These are phyloP conservation scores for Lithophane semibrunnea DNA, from an alignment of 2,888 invertebrate genomes.

Conservation along the genomic window DNA sequence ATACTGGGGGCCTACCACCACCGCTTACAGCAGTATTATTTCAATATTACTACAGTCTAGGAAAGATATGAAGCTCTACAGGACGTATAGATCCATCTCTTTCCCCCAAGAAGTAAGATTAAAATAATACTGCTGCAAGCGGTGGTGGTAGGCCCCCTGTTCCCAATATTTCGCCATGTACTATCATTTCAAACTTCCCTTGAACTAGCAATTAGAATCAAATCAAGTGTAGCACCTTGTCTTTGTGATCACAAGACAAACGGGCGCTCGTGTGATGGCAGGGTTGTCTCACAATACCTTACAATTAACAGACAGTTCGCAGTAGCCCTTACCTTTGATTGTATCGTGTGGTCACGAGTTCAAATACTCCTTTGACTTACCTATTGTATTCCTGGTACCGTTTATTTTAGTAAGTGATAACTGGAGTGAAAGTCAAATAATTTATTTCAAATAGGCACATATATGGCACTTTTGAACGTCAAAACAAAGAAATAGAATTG, in stretches of 20 bases:
- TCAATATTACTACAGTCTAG: no score
- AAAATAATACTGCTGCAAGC: no score
- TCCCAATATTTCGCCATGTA: background rate
- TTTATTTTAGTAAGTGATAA: background rate
- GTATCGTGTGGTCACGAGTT: conserved; percentile 1
- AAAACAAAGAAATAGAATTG: no score
- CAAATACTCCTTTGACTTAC: conserved; percentile 52
- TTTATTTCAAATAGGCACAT: no score
- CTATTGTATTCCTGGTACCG: conserved; percentile 62
- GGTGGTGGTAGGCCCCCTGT: no score
- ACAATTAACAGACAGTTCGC: conserved; percentile 21
- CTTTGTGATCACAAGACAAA: conserved; percentile 14
- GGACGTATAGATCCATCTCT: no score
- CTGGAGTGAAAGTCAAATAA: no score
- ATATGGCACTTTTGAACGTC: no score
- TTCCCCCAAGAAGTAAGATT: no score
- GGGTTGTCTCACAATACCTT: conserved; percentile 24
- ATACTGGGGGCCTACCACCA: no score
- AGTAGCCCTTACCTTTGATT: conserved; percentile 5
- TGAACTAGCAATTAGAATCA: conserved; percentile 17
- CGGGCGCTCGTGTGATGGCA: background rate
- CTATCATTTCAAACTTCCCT: background rate
- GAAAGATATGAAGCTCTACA: no score
- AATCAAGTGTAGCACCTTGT: conserved; percentile 14
- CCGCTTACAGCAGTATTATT: no score